These are phyloP conservation scores for Podabrus alpinus DNA, from an alignment of 2,888 invertebrate genomes.

Conservation along the genomic window DNA sequence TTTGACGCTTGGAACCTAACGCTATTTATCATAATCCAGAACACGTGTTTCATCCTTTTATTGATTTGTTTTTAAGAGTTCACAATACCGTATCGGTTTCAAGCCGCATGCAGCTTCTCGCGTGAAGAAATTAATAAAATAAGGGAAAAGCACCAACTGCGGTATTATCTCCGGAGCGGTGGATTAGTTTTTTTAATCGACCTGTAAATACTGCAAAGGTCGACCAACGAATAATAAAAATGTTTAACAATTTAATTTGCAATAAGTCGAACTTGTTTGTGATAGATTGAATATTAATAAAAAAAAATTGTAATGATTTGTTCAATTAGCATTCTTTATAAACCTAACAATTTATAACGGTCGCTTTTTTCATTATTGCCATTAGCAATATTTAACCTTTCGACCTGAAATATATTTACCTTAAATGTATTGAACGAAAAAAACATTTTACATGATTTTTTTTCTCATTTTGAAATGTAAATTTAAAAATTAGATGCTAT, in stretches of 20 bases:
- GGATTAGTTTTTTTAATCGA: too few relatives aligned
- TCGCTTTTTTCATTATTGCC: constrained; percentile 2
- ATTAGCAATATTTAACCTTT: constrained; percentile 6
- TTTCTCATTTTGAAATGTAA: neutral
- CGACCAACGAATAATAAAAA: neutral
- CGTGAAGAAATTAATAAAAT: too few relatives aligned
- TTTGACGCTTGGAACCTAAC: too few relatives aligned
- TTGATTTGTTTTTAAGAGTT: too few relatives aligned
- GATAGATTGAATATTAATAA: neutral
- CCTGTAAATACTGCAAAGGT: neutral
- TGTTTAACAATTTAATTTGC: neutral
- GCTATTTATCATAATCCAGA: too few relatives aligned
- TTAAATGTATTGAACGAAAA: neutral
- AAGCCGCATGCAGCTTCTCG: too few relatives aligned
- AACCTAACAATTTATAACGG: constrained; percentile 5
- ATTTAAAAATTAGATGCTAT: neutral
- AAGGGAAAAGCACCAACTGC: too few relatives aligned
- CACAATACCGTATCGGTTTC: too few relatives aligned
- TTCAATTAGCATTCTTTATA: constrained; percentile 9
- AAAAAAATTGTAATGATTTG: constrained; percentile 4
- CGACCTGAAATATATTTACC: neutral
- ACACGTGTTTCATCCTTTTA: too few relatives aligned
- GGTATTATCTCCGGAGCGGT: too few relatives aligned
- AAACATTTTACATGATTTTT: neutral
- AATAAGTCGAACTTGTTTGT: neutral